Evolutionary conservation across 2,113 vertebrate species (phyloP), one percentile per base, ranked within the genome.

Genomic region (Lophura nycthemera): DNA sequence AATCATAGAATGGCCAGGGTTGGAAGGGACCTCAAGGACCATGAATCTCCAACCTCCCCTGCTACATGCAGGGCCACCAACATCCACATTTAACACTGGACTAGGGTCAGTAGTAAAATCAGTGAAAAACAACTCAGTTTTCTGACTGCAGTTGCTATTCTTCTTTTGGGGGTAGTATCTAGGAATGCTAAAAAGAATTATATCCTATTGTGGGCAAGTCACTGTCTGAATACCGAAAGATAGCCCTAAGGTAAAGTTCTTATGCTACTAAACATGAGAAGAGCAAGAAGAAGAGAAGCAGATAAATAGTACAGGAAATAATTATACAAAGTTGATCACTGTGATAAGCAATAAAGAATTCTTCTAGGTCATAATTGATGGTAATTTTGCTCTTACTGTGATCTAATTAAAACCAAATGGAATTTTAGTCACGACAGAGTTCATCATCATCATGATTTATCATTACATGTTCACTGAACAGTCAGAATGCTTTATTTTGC

Each of bases 81-180:
- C 42, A 15, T 43, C 15, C 42, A 6, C 16, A 16, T 43, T 43
- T 43, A 43, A 43, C 16, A 43, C 15, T 43, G 7, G 42, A 16
- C 15, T 15, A 16, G 42, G 15, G 6, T 2, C 1, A 5, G 1
- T 7, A 3, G 29, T 19, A 21, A 22, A 69, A 34, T 48, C 12
- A 21, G 11, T 60, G 47, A 77, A 77, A 90, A 81, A 6, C 17
- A 56, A 2, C 29, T 64, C 29, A 11, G 10, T 34, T 81, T 91
- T 67, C 38, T 83, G 25, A 25, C 20, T 70, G 13, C 19, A 38
- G 6, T 54, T 72, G 19, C 16, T 29, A 21, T 54, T 42, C 21
- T 50, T 42, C 21, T 40, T 83, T 48, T 30, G 5, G 10, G 6
- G 2, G 1, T 30, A 34, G 8, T 11, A 64, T 54, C 36, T 71